Base-by-base conservation (phyloP, 1,140 invertebrate genomes). In the Sminthurides bifidus region DNA sequence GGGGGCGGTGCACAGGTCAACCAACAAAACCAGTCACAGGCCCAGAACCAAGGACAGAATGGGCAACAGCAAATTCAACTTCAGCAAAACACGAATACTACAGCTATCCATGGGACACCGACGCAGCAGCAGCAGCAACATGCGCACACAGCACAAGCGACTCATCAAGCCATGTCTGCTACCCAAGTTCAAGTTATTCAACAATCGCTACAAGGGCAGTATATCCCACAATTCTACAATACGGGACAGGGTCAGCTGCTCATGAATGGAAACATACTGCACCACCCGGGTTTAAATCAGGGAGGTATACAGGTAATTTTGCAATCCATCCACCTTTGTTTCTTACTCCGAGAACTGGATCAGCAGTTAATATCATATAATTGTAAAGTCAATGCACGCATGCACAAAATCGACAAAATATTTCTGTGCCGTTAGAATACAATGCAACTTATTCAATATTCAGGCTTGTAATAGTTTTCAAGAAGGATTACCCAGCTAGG, bases 111-210 rank as follows among this genome's bases (percentile, higher is more conserved):
- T 29, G 53, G 58, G 3, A 26, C n/a, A 19, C 59, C 63, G 5
- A 58, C 57, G 30, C 55, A 56, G 29, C 56, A 58, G 21, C 43
- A 55, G 37, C 59, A 61, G 21, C 51, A 51, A 23, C 23, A 51
- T 1, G 44, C 52, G 37, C 45, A 52, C 26, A 43, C 24, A 23
- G 29, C 8, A 3, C 54, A 61, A 19, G 56, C 37, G 17, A 55
- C 59, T 46, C 59, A 61, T 30, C 67, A n/a, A n/a, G n/a, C n/a
- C n/a, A n/a, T n/a, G n/a, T n/a, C n/a, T n/a, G n/a, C n/a, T n/a
- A n/a, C n/a, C n/a, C n/a, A 75, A 69, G 75, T 82, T 12, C 85
- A 89, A 70, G 81, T 89, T 15, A 87, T 89, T 61, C 85, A 87
- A 68, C 86, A 88, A 60, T 82, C 84, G 1, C 69, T 87, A 56